Evolutionary conservation across 2,888 invertebrate species (phyloP).

Genomic region (Thyatira batis): DNA sequence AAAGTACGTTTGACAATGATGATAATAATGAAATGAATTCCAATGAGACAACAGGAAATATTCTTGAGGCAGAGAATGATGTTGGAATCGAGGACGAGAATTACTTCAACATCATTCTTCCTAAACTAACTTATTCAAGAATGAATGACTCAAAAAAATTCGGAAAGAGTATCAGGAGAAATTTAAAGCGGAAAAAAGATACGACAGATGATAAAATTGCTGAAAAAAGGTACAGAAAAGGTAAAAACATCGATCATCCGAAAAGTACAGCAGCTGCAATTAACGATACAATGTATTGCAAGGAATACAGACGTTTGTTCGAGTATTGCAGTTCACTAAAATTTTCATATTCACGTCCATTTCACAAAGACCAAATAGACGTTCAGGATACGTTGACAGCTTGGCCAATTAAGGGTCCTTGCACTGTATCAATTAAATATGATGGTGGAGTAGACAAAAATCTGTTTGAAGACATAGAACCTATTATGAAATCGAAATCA

Average conservation of each 20-base stretch:
- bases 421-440: conserved; percentile 13
- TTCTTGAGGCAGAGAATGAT: neutral
- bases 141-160: conserved; percentile 13
- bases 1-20: conserved; percentile 9
- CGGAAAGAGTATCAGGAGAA: conserved; percentile 19
- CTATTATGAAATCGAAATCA: conserved; percentile 13
- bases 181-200: conserved; percentile 59
- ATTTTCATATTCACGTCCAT: conserved; percentile 66
- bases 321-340: conserved; percentile 64
- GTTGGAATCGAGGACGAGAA: conserved; percentile 25
- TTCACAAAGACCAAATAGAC: conserved; percentile 63
- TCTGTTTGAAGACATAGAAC: conserved; percentile 45
- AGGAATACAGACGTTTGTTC: conserved; percentile 57
- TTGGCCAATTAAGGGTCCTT: conserved; percentile 56
- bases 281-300: conserved; percentile 45
- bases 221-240: conserved; percentile 61
- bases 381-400: conserved; percentile 42
- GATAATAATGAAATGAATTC: conserved; percentile 1
- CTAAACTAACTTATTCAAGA: conserved; percentile 54
- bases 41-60: neutral
- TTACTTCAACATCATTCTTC: conserved; percentile 44
- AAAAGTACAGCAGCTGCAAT: conserved; percentile 45
- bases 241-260: conserved; percentile 66
- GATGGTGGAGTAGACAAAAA: conserved; percentile 26
- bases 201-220: conserved; percentile 39